phyloP scores from a whole-genome alignment of 2,113 vertebrate species.

The Raphicerus campestris region DNA sequence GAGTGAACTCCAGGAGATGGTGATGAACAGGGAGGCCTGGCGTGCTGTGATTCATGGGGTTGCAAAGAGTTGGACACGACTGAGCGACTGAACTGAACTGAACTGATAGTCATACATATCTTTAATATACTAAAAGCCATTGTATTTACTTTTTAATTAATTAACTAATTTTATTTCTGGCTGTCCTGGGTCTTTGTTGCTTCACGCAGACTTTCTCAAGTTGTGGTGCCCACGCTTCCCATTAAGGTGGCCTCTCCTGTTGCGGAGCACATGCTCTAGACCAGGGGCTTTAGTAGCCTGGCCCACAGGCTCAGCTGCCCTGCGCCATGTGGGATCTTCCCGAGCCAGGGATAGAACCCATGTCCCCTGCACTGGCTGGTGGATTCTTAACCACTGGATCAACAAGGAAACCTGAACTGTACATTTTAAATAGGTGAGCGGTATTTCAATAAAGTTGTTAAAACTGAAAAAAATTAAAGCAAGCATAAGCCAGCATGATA shows the following conservation, averaged over 20 bases:
- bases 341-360: neutral
- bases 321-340: neutral
- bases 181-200: neutral
- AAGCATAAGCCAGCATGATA: neutral
- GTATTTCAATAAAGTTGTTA: neutral
- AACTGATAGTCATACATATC: neutral
- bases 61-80: too few relatives aligned
- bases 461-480: neutral
- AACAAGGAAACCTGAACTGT: neutral
- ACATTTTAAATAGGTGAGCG: neutral
- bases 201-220: neutral
- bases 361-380: neutral
- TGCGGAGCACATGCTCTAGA: neutral
- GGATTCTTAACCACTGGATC: neutral
- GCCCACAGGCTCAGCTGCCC: neutral
- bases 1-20: too few relatives aligned
- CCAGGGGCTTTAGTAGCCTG: neutral
- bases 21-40: too few relatives aligned
- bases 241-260: neutral
- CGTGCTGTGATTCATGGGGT: too few relatives aligned
- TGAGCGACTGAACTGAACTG: too few relatives aligned
- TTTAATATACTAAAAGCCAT: neutral
- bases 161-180: neutral
- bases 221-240: rapidly evolving
- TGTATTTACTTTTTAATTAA: neutral